phyloP scores from a whole-genome alignment of 2,113 vertebrate genomes.

The Daubentonia madagascariensis region DNA sequence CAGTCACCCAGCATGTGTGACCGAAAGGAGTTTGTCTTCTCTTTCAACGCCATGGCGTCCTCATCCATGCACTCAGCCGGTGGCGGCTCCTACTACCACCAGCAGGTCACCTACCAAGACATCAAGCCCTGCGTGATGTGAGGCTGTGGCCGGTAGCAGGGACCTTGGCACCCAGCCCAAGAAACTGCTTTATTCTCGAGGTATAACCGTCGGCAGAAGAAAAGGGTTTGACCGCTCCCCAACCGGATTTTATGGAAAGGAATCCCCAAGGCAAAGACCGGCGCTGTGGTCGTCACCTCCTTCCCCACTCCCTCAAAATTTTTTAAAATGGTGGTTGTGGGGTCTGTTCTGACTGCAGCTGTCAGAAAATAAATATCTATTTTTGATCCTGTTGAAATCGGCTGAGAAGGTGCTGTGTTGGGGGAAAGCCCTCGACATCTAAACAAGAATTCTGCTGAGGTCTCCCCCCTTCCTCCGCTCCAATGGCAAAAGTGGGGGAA shows the following conservation, averaged over 20 bases:
- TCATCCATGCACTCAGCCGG: conserved; percentile 95
- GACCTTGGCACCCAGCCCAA: not conserved
- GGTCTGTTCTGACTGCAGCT: not conserved
- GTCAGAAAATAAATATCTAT: not conserved
- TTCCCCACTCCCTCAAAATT: not conserved
- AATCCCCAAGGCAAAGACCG: not conserved
- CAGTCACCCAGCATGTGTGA: conserved; percentile 99
- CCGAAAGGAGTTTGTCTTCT: conserved; percentile 99
- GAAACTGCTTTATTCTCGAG: conserved; percentile 65
- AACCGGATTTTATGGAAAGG: conserved; percentile 52
- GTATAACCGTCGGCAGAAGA: conserved; percentile 69
- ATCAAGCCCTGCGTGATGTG: conserved; percentile 99
- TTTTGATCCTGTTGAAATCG: not conserved
- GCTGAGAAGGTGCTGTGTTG: conserved; percentile 21
- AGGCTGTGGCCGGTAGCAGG: conserved; percentile 69
- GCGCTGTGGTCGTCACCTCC: not conserved
- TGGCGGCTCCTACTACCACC: conserved; percentile 96
- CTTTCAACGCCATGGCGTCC: conserved; percentile 99
- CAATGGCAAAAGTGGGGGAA: not conserved
- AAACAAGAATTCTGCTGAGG: conserved; percentile 28
- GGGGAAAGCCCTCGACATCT: not conserved
- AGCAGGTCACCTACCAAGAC: conserved; percentile 99
- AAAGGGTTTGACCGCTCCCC: not conserved
- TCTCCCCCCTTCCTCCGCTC: not conserved
- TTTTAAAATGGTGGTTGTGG: not conserved